A percentile compares a stretch with the other conserved stretches of the same genome.
Conservation (phyloP, 2,888 invertebrate genomes). For the Stegana nigrithorax region DNA sequence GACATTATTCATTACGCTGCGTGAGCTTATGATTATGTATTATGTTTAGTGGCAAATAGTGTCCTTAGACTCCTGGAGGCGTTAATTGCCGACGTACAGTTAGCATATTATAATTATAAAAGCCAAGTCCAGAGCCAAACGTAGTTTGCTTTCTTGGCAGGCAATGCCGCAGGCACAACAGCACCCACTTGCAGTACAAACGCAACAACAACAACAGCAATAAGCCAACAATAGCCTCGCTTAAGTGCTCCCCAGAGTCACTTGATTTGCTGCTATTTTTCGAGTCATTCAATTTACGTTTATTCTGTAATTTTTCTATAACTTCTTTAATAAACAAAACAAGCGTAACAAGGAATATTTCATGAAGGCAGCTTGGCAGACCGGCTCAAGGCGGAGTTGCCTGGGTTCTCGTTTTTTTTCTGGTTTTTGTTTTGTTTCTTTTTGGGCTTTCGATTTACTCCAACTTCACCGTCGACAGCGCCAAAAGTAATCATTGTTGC, state of each 20-base stretch:
- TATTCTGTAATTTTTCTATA: constrained; percentile 13
- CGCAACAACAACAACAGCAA: neutral
- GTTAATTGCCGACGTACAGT: constrained; percentile 50
- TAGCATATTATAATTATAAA: constrained; percentile 58
- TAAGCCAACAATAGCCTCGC: too few relatives aligned
- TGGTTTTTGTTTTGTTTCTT: constrained; percentile 39
- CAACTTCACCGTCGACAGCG: constrained; percentile 24
- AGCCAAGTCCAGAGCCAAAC: neutral
- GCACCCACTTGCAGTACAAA: neutral
- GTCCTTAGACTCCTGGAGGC: constrained; percentile 38
- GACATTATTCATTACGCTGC: neutral
- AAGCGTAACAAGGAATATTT: neutral
- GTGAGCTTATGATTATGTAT: constrained; percentile 4
- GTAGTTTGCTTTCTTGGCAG: constrained; percentile 15
- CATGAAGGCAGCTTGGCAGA: neutral
- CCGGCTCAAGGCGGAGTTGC: neutral
- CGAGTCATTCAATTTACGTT: constrained; percentile 2
- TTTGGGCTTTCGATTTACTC: constrained; percentile 31
- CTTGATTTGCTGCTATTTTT: neutral
- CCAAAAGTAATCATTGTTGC: constrained; percentile 57
- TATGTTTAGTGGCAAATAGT: constrained; percentile 12
- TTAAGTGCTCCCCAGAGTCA: neutral
- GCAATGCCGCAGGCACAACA: too few relatives aligned
- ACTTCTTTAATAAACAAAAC: constrained; percentile 2
- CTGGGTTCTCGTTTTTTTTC: neutral